Evolutionary conservation across 2,888 invertebrate genomes (phyloP).

Genomic region (Abrostola tripartita): DNA sequence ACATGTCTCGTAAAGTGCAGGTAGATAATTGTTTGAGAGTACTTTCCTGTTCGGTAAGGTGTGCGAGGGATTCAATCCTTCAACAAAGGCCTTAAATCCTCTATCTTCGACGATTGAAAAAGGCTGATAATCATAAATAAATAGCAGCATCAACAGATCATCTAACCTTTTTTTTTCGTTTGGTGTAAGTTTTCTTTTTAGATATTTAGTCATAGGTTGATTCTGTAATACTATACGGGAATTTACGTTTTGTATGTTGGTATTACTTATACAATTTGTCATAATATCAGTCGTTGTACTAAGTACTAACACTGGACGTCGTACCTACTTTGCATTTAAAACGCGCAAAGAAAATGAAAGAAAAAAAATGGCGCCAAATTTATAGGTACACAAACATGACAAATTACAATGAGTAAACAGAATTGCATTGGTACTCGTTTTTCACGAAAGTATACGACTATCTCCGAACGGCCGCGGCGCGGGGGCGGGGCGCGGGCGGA

Average conservation of each 20-base stretch:
- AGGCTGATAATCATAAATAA: constrained; percentile 26
- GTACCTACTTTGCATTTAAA: constrained; percentile 12
- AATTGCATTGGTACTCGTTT: background rate
- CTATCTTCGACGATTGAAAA: constrained; percentile 20
- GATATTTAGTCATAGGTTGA: constrained; percentile 18
- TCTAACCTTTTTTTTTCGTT: constrained; percentile 17
- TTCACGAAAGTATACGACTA: background rate
- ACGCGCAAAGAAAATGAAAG: constrained; percentile 13
- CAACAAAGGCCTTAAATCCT: constrained; percentile 47
- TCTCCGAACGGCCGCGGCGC: background rate
- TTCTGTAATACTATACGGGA: constrained; percentile 14
- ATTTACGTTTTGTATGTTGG: constrained; percentile 16
- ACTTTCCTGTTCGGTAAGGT: constrained; percentile 7
- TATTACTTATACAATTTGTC: constrained; percentile 15
- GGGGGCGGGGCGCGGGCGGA: constrained; percentile 15
- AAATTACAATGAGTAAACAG: no score
- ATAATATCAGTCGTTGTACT: constrained; percentile 24
- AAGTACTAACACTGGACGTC: no score
- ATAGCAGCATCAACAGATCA: constrained; percentile 19
- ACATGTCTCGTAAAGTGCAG: constrained; percentile 24
- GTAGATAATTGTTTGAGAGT: constrained; percentile 20
- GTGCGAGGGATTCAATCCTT: constrained; percentile 4
- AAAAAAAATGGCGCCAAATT: constrained; percentile 10
- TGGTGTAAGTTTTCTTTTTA: constrained; percentile 17
- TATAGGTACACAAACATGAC: constrained; percentile 1